Conservation (phyloP, 2,113 vertebrate genomes). For the Chaetorhynchus papuensis region DNA sequence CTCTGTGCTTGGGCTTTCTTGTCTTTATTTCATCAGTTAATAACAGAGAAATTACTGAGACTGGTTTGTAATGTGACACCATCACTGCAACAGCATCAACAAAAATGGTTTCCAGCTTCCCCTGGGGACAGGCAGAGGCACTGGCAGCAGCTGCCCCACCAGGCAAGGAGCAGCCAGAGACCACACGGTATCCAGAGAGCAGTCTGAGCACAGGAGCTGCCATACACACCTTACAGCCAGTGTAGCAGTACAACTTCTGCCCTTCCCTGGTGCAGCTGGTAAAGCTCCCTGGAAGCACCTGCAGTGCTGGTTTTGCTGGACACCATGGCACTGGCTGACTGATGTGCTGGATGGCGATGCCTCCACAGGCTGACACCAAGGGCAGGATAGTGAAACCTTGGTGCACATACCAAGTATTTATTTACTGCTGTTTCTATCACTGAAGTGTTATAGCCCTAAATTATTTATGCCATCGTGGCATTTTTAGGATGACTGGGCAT, state of each 20-base stretch:
- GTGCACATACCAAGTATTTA: background rate
- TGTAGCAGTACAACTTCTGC: accelerated
- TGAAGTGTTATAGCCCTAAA: background rate
- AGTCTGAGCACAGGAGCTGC: accelerated
- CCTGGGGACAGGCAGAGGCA: accelerated
- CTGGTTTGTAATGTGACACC: background rate
- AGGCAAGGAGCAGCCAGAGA: background rate
- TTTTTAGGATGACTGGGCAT: background rate
- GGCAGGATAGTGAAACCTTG: background rate
- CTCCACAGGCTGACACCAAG: accelerated
- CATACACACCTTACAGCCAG: accelerated
- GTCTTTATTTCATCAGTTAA: background rate
- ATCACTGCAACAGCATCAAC: background rate
- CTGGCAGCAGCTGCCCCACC: accelerated
- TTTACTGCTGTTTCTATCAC: background rate
- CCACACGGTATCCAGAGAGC: accelerated
- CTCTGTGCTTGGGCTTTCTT: background rate
- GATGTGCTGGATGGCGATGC: accelerated
- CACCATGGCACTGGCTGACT: accelerated
- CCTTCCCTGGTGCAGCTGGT: accelerated
- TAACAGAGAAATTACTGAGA: background rate
- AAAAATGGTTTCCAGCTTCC: background rate
- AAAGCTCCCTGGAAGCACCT: background rate
- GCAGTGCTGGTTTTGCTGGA: accelerated
- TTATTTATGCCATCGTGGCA: background rate